Conservation (phyloP, 37 sponge, comb jelly and placozoan species). For the Agelas oroides region DNA sequence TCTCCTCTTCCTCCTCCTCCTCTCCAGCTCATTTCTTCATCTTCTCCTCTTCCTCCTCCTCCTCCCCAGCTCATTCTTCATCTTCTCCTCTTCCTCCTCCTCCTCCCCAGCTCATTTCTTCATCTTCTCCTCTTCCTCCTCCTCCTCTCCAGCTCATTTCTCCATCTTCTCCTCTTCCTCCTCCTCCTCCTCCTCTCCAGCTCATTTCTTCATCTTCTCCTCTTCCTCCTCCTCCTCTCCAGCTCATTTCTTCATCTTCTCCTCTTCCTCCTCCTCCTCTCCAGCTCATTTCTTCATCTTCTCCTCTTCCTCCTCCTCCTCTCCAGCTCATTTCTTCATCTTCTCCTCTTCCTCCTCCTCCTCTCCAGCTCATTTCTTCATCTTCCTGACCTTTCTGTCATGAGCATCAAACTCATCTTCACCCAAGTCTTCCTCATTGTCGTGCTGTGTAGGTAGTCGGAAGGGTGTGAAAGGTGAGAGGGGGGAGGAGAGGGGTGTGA, state of each 20-base stretch:
- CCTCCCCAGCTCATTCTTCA: no score
- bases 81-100: neutral
- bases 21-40: neutral
- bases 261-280: no score
- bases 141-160: neutral
- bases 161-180: no score
- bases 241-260: no score
- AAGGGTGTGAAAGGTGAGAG: no score
- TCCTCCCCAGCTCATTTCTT: neutral
- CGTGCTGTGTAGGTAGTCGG: neutral
- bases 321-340: no score
- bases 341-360: conserved; percentile 15
- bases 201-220: no score
- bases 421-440: conserved; percentile 9
- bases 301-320: no score
- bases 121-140: neutral
- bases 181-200: neutral
- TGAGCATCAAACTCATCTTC: conserved; percentile 34
- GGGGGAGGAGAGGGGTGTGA: no score
- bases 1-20: neutral
- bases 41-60: neutral
- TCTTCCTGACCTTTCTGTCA: conserved; percentile 23
- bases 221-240: no score
- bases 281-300: no score
- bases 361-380: neutral